Base-by-base conservation (phyloP, 35 echinoderm and acorn worm species). In the Lytechinus variegatus region DNA sequence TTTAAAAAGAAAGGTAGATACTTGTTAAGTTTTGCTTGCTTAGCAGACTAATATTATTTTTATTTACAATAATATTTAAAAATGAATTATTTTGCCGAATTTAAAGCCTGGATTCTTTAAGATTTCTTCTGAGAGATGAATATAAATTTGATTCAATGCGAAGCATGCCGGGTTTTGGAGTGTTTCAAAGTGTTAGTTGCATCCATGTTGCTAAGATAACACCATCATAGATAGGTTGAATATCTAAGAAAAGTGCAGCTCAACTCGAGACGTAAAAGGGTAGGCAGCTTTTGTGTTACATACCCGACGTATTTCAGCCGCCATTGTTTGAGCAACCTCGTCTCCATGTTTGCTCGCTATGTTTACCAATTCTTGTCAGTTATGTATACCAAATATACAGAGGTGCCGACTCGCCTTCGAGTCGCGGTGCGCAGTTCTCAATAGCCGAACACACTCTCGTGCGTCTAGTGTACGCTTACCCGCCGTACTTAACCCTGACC, bases 281-380 rank as follows among this genome's bases (percentile, higher is more conserved):
- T 16, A 79, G 66, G 66, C 66, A 79, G 29, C 88, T 90, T 90
- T 90, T 90, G 88, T 90, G 88, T 90, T 33, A 90, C 52, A 52
- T 90, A 90, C 52, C 28, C 88, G 88, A 90, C 88, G 88, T 90
- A 90, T 90, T 90, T 90, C 88, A 90, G 88, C 88, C 88, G 88
- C 88, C 88, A 90, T 90, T 90, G 88, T 90, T 90, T 90, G 88
- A 90, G 88, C 29, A 90, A 90, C 88, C 88, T 90, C 88, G 88
- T 90, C 88, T 33, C 27, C 88, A 44, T 90, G 88, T 90, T 90
- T 90, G 88, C 88, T 90, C 88, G 28, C 52, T 44, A 90, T 90
- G 88, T 90, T 90, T 90, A 90, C 88, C 88, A 90, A 90, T 90
- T 90, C 88, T 90, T 90, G 88, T 90, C 88, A 90, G 88, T 90